Conservation (phyloP, 2,888 invertebrate species). For the Branchellion lobata region DNA sequence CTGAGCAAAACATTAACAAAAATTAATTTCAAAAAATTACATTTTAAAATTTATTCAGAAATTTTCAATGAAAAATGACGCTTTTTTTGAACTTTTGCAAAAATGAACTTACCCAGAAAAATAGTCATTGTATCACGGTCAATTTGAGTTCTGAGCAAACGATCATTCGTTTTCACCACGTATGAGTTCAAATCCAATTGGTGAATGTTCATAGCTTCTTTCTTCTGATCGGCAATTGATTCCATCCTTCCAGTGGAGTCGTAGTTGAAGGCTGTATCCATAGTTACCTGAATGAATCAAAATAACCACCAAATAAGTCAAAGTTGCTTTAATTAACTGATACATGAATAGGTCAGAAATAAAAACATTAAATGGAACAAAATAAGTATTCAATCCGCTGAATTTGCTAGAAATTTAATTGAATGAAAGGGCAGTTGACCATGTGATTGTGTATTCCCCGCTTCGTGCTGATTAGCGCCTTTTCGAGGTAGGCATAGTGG, state of each 20-base stretch:
- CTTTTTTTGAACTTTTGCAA: too few relatives aligned
- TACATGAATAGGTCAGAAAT: too few relatives aligned
- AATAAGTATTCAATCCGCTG: too few relatives aligned
- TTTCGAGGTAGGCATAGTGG: conserved; percentile 10
- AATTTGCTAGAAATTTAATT: too few relatives aligned
- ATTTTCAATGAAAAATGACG: too few relatives aligned
- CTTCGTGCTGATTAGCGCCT: not conserved
- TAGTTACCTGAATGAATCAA: not conserved
- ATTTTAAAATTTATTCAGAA: too few relatives aligned
- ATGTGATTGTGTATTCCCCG: not conserved
- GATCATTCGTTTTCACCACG: not conserved
- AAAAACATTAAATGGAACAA: too few relatives aligned
- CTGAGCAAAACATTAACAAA: not conserved
- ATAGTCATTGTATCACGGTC: not conserved
- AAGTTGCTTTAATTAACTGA: too few relatives aligned
- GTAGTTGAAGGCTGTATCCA: not conserved
- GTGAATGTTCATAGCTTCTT: not conserved
- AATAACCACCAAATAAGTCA: too few relatives aligned
- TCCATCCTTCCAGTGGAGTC: not conserved
- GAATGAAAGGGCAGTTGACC: too few relatives aligned
- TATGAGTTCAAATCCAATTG: conserved; percentile 3
- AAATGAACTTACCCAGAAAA: not conserved
- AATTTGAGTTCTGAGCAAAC: not conserved
- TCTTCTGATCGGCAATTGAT: not conserved
- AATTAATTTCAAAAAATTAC: too few relatives aligned